Evolutionary conservation across 2,113 vertebrate genomes (phyloP).

Genomic region (Sebastes schlegelii): DNA sequence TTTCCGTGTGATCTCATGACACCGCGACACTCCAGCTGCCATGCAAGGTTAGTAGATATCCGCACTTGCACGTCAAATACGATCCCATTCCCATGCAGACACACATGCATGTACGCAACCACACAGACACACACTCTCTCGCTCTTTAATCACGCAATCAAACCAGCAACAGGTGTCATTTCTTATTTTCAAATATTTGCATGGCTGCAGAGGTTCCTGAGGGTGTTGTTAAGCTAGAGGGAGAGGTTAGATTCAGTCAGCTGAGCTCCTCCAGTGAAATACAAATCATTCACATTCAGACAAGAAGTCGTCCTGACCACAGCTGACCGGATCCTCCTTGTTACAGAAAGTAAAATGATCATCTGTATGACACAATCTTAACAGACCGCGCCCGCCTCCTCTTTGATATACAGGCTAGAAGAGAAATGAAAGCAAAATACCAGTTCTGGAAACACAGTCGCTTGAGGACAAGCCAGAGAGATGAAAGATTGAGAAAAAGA

Average conservation of each 20-base stretch:
- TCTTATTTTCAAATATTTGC: constrained; percentile 41
- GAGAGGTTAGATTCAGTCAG: constrained; percentile 41
- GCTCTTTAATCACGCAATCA: constrained; percentile 33
- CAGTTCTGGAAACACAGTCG: constrained; percentile 23
- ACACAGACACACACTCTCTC: background rate
- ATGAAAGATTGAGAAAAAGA: constrained; percentile 45
- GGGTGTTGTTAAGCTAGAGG: constrained; percentile 42
- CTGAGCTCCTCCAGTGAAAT: constrained; percentile 47
- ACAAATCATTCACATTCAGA: constrained; percentile 70
- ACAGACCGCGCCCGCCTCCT: constrained; percentile 63
- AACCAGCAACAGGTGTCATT: constrained; percentile 22
- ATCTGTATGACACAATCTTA: constrained; percentile 48
- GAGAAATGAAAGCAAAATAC: constrained; percentile 49
- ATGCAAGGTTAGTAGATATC: no score
- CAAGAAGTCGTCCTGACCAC: constrained; percentile 43
- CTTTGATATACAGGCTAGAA: constrained; percentile 48
- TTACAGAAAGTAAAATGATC: constrained; percentile 49
- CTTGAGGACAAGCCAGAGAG: constrained; percentile 39
- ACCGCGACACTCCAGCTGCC: no score
- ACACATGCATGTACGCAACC: background rate
- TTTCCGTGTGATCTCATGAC: no score
- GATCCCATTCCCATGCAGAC: background rate
- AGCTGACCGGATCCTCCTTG: constrained; percentile 54
- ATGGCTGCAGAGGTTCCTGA: constrained; percentile 46
- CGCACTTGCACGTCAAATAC: background rate